Evolutionary conservation across 1,140 invertebrate species (phyloP).

Genomic region (Drosophila parabipectinata): DNA sequence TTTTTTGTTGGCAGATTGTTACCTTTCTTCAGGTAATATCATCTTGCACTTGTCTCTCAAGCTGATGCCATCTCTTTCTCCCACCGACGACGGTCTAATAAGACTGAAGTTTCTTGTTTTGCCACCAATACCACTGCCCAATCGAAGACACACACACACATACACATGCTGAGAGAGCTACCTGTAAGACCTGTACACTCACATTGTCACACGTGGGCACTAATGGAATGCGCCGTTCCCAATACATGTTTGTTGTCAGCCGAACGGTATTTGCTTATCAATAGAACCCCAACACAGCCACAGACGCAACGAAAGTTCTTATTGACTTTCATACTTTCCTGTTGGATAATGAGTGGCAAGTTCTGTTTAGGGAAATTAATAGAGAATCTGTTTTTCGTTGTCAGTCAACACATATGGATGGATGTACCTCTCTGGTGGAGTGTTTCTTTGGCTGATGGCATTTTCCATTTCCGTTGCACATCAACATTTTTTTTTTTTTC

Average conservation of each 20-base stretch:
- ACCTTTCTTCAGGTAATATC: conserved; percentile 54
- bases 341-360: conserved; percentile 24
- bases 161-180: conserved; percentile 3
- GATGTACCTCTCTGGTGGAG: background rate
- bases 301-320: conserved; percentile 18
- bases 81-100: background rate
- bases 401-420: background rate
- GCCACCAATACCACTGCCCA: conserved; percentile 34
- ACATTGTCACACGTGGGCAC: conserved; percentile 22
- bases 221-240: conserved; percentile 64
- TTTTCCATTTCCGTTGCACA: conserved; percentile 59
- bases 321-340: conserved; percentile 13
- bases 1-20: conserved; percentile 47
- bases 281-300: conserved; percentile 30
- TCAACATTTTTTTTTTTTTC: conserved; percentile 1
- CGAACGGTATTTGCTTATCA: conserved; percentile 67
- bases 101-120: conserved; percentile 71
- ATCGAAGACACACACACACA: conserved; percentile 22
- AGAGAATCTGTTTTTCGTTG: conserved; percentile 28
- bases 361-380: conserved; percentile 30
- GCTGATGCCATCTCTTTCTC: conserved; percentile 53
- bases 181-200: conserved; percentile 17
- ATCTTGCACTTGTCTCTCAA: conserved; percentile 58
- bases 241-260: conserved; percentile 73
- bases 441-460: conserved; percentile 27